Evolutionary conservation across 2,888 invertebrate genomes (phyloP), one percentile per base, ranked within the genome.

Genomic region (Dendrolimus pini): DNA sequence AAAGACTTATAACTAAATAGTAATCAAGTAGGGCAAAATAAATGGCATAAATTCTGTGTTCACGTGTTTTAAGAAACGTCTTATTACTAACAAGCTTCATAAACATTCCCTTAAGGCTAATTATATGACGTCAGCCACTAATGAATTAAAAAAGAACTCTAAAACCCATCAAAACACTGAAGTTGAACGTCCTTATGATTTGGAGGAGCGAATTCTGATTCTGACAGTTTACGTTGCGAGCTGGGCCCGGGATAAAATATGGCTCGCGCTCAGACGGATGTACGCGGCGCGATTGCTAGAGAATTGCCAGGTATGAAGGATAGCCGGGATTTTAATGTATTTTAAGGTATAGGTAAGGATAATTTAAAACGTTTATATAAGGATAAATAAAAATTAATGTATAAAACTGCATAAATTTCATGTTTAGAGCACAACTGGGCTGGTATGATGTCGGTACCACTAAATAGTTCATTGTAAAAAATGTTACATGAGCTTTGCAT

Each of bases 171-270:
- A 73, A 72, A 80, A 80, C 79, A 47, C 9, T 47, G 79, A 83
- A 88, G 88, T 88, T 89, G 87, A 89, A 88, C 78, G 88, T 80
- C 85, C 87, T 82, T 74, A 75, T 72, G 78, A 80, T 77, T 75
- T 78, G 77, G 76, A 74, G 75, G 77, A 77, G 80, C 73, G 81
- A 78, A 84, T 86, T 85, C 87, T 81, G 78, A 84, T 86, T 85
- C 87, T 88, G 88, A 86, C 88, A 87, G 89, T 86, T 88, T 86
- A 85, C 85, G 82, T 82, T 79, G 81, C 78, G 79, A 81, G 80
- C 80, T 73, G 84, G 83, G 85, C 75, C 85, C 78, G 82, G 85
- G 85, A 87, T 89, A 87, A 89, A 86, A 88, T 89, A 89, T 89
- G 85, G 88, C 87, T 82, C 84, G 78, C 82, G 84, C 82, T 82